Evolutionary conservation across 2,888 invertebrate genomes (phyloP), one percentile per base, ranked within the genome.

Genomic region (Uropetala carovei): DNA sequence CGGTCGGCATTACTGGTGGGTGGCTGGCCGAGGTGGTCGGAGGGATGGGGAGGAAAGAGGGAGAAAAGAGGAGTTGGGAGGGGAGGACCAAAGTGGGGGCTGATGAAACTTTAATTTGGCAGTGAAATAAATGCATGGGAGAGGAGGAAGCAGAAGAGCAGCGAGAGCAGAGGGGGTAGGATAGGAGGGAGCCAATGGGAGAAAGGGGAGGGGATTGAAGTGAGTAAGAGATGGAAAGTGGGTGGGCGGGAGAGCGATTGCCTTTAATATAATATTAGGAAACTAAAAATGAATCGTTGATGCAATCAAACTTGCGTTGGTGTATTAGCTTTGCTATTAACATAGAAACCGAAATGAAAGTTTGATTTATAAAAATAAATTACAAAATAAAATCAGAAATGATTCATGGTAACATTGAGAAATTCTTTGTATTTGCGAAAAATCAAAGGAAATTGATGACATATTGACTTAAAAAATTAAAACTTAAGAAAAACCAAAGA

Each of bases 61-160:
- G 30, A 7, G 30, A 30, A 43, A 43, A 9, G 18, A 5, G 83
- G 56, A 16, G 43, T 14, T 1, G 83, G 83, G 5, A 57, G 83
- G 9, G 43, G 83, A 18, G 56, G 57, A 57, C 83, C 43, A 60
- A 64, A 60, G 30, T 60, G 60, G 86, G 60, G 86, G 30, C 86
- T 86, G 86, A 86, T 86, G 86, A 86, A 86, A 60, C 59, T 86
- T 86, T 86, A 86, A 86, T 86, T 86, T 86, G 86, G 86, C 30
- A 64, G 60, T 27, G 60, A 64, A 64, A 64, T 30, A 86, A 64
- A 57, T 30, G 86, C 16, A 30, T 16, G 86, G 8, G 86, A 60
- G 22, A 11, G n/a, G 85, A 22, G 86, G 86, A 13, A 16, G n/a
- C 18, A n/a, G 60, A 30, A 60, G 86, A 5, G 43, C 56, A 0